These are phyloP conservation scores for Tipula helvola DNA, from an alignment of 2,888 invertebrate species.

Conservation along the genomic window DNA sequence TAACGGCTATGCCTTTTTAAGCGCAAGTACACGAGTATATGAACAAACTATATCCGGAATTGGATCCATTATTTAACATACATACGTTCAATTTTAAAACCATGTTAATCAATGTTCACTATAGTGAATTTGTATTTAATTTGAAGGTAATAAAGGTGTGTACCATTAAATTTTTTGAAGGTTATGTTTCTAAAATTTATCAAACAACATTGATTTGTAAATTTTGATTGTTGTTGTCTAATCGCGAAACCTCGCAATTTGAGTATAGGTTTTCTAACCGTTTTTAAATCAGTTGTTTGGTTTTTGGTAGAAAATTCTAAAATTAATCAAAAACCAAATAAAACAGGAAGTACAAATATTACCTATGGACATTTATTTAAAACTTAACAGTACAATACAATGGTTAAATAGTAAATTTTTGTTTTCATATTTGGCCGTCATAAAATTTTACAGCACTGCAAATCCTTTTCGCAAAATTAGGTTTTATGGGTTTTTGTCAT, in stretches of 20 bases:
- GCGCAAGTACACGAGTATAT: not conserved
- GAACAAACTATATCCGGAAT: not conserved
- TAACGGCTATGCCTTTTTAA: not conserved
- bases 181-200: not conserved
- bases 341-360: not conserved
- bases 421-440: not conserved
- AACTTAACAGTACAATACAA: too few species aligned
- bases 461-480: not conserved
- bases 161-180: not conserved
- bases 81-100: not conserved
- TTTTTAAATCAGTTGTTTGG: too few species aligned
- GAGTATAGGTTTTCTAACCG: too few species aligned
- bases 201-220: not conserved
- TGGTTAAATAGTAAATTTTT: not conserved
- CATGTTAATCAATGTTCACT: not conserved
- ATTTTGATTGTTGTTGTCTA: not conserved
- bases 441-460: not conserved
- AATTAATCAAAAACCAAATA: not conserved
- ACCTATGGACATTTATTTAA: not conserved
- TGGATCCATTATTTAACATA: not conserved
- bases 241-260: not conserved
- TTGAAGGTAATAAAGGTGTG: constrained; percentile 4
- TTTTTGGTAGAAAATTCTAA: not conserved
- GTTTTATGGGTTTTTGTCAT: not conserved
- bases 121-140: not conserved